Base-by-base conservation (phyloP, 2,113 vertebrate genomes). In the Vombatus ursinus region DNA sequence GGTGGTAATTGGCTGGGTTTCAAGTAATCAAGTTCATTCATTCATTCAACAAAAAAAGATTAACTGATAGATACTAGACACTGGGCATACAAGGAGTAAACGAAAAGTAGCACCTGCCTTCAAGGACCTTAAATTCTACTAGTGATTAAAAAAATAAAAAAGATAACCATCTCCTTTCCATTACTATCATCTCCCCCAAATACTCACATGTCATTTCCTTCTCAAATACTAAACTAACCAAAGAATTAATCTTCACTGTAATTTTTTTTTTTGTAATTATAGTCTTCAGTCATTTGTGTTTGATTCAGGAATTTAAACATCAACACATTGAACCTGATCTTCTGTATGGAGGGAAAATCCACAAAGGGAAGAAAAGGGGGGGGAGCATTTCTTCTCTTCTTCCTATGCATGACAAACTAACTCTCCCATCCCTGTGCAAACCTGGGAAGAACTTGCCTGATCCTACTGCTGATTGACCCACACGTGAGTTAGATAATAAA, bases 171-270 rank as follows among this genome's bases (percentile, higher is more conserved):
- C 26, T 77, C 61, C 16, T 84, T 84, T 8, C n/a, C 37, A 44
- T 77, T 19, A 4, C 37, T 77, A n/a, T n/a, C 61, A n/a, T 84
- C 16, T 23, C 68, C n/a, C 24, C 50, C 93, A 90, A 8, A 19
- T 19, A 68, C 2, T 14, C 94, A 12, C 91, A n/a, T 68, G 90
- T 53, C 22, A 24, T 10, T 93, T 6, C 0, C 53, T 19, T 37
- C 31, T 91, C 52, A 50, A 8, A 92, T 90, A 53, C 37, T 23
- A 68, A 95, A 31, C 28, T 95, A 94, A 89, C 7, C n/a, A 91
- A 95, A 61, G 1, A 26, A 51, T 48, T 51, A 49, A 24, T 91
- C 49, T 91, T 90, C 23, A 94, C 57, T 47, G 94, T 50, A 44
- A 52, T 91, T 94, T 68, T 90, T 0, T 49, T 49, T 2, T 90